Percentiles rank a stretch among this genome's conserved stretches.
Conservation (phyloP, 2,888 invertebrate species). For the Lordiphosa andalusiaca region DNA sequence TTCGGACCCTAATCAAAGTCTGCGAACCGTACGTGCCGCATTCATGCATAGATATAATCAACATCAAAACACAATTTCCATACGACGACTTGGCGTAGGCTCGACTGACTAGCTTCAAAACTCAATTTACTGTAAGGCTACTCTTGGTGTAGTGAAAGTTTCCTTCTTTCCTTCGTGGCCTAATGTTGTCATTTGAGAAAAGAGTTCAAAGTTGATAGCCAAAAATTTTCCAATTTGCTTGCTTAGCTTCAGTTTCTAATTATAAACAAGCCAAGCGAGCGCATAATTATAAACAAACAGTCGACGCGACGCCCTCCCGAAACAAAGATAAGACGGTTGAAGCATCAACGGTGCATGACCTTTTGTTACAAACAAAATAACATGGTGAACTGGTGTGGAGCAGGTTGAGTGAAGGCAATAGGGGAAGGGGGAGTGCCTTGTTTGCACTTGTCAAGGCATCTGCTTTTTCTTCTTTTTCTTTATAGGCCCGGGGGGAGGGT, state of each 20-base stretch:
- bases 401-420: not conserved
- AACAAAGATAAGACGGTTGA: constrained; percentile 13
- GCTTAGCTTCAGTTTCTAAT: constrained; percentile 51
- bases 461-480: not conserved
- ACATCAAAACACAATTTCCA: constrained; percentile 47
- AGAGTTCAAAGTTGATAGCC: constrained; percentile 34
- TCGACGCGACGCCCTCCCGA: not conserved
- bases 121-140: constrained; percentile 22
- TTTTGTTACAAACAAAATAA: constrained; percentile 29
- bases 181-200: constrained; percentile 2
- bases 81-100: constrained; percentile 7
- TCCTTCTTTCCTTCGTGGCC: not conserved
- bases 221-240: constrained; percentile 38
- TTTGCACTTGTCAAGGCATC: constrained; percentile 4
- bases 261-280: constrained; percentile 52
- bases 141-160: constrained; percentile 24
- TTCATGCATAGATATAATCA: constrained; percentile 40
- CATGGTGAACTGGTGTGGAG: not conserved
- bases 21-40: constrained; percentile 51
- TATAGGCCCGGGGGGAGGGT: too few relatives aligned
- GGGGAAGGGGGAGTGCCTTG: constrained; percentile 1
- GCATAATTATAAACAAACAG: constrained; percentile 72
- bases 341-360: constrained; percentile 8
- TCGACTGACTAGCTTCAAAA: constrained; percentile 28
- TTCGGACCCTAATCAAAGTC: constrained; percentile 30